phyloP scores from a whole-genome alignment of 2,113 vertebrate genomes.

The Corythornis cristatus region DNA sequence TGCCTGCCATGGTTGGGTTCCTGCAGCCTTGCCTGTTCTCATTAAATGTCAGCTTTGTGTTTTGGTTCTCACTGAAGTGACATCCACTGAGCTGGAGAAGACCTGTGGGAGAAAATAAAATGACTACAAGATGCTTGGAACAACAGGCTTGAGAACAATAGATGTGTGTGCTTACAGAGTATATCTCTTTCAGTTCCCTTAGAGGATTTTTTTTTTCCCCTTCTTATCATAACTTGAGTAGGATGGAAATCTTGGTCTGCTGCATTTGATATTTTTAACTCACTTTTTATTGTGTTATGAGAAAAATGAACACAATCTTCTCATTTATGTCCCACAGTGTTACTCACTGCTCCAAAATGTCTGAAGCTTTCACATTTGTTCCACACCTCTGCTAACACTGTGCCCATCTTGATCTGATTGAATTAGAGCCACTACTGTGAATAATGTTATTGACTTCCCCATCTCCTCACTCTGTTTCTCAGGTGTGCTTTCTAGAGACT shows the following conservation, averaged over 20 bases:
- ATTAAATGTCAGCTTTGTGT: background rate
- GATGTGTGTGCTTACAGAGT: background rate
- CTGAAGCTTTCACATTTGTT: background rate
- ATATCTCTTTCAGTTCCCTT: background rate
- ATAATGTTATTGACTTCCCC: background rate
- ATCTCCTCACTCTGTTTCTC: background rate
- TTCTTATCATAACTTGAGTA: background rate
- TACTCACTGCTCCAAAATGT: background rate
- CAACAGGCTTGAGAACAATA: background rate
- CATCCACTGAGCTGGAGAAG: background rate
- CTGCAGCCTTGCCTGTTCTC: rapidly evolving
- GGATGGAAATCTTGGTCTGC: background rate
- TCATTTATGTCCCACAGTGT: rapidly evolving
- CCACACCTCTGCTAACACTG: background rate
- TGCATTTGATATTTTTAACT: background rate
- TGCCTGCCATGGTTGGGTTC: background rate
- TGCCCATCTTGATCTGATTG: background rate
- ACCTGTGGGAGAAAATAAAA: background rate
- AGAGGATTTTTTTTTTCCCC: background rate
- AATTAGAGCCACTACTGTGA: rapidly evolving
- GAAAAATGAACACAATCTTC: background rate
- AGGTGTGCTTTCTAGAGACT: background rate
- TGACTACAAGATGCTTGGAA: background rate
- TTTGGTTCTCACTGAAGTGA: background rate
- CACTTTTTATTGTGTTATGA: background rate